Conservation (phyloP, 1,140 invertebrate genomes). For the Pinna nobilis region DNA sequence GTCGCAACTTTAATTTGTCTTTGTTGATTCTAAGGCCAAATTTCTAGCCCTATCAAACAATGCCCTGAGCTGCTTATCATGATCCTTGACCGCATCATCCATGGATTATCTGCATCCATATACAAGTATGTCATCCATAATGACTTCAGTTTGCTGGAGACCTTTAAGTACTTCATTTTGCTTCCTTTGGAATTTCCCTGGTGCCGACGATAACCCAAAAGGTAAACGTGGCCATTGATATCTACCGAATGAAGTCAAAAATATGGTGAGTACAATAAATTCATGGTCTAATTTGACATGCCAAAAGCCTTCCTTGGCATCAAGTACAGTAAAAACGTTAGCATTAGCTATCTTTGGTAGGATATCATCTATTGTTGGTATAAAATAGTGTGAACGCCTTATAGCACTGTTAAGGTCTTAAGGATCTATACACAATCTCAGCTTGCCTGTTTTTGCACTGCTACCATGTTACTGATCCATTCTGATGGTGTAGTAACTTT, state of each 20-base stretch:
- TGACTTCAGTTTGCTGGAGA: constrained; percentile 33
- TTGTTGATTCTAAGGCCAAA: constrained; percentile 31
- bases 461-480: constrained; percentile 75
- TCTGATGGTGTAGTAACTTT: constrained; percentile 69
- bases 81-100: constrained; percentile 26
- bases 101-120: constrained; percentile 36
- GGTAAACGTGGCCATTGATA: constrained; percentile 41
- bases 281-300: constrained; percentile 42
- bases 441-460: constrained; percentile 73
- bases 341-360: constrained; percentile 60
- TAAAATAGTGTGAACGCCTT: constrained; percentile 36
- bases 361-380: constrained; percentile 44
- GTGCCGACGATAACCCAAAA: constrained; percentile 38
- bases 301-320: constrained; percentile 75
- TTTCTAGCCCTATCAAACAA: constrained; percentile 34
- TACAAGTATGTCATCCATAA: constrained; percentile 58
- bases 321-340: constrained; percentile 75
- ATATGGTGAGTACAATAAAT: constrained; percentile 43
- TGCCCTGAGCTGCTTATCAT: constrained; percentile 33
- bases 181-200: constrained; percentile 40
- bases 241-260: constrained; percentile 41
- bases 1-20: constrained; percentile 30
- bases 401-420: constrained; percentile 40
- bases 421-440: constrained; percentile 44
- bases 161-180: constrained; percentile 40